Evolutionary conservation across 2,888 invertebrate genomes (phyloP).

Genomic region (Laothoe populi): DNA sequence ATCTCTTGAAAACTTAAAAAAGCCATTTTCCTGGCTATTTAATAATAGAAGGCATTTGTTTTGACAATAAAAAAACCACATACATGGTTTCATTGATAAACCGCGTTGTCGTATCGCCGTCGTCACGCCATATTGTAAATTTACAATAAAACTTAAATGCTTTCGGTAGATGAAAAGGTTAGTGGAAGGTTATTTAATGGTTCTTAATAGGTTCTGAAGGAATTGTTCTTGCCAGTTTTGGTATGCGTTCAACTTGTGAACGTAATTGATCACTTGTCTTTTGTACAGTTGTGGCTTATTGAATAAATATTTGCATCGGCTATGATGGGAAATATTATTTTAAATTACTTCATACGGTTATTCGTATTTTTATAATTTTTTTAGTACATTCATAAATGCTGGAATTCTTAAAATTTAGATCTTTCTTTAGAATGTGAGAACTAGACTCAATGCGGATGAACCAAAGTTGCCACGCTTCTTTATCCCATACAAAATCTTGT

Average conservation of each 20-base stretch:
- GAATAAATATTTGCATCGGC: not conserved
- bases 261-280: constrained; percentile 4
- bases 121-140: constrained; percentile 15
- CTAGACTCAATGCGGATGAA: no score
- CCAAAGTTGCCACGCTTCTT: no score
- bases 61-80: no score
- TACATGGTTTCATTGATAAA: no score
- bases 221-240: constrained; percentile 30
- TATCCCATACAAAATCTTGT: no score
- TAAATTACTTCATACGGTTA: not conserved
- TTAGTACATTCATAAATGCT: no score
- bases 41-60: no score
- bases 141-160: constrained; percentile 55
- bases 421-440: no score
- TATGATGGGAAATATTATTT: not conserved
- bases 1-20: no score
- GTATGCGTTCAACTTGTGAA: constrained; percentile 9
- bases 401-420: no score
- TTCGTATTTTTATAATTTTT: no score
- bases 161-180: constrained; percentile 60
- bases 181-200: constrained; percentile 51
- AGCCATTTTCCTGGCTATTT: no score
- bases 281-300: constrained; percentile 14
- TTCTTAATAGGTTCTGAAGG: constrained; percentile 48
- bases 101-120: not conserved